Conservation (phyloP, 2,888 invertebrate species). For the Cerastis leucographa region DNA sequence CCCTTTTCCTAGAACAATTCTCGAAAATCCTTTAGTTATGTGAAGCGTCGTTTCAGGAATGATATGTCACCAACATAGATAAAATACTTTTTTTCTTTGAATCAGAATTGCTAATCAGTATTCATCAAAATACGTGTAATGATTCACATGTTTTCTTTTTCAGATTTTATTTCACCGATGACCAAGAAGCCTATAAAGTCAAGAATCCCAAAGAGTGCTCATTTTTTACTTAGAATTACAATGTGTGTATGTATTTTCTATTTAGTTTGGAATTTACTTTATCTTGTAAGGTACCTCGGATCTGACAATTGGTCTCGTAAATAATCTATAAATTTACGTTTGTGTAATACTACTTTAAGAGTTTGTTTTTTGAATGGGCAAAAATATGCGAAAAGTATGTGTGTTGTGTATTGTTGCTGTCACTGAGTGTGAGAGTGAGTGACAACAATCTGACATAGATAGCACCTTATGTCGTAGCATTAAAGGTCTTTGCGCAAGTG, state of each 20-base stretch:
- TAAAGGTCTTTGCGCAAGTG: not conserved
- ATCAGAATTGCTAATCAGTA: not conserved
- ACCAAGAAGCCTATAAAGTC: constrained; percentile 13
- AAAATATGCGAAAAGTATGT: not conserved
- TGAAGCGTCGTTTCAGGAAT: not conserved
- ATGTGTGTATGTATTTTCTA: not conserved
- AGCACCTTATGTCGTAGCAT: not conserved
- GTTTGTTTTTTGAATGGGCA: not conserved
- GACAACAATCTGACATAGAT: not conserved
- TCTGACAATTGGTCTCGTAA: constrained; percentile 20
- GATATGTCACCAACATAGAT: not conserved
- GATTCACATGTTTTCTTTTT: constrained; percentile 23
- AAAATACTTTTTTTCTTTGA: not conserved
- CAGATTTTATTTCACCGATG: constrained; percentile 53
- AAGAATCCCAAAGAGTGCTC: constrained; percentile 32
- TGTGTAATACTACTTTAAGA: not conserved
- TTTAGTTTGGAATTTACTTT: not conserved
- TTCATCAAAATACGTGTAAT: constrained; percentile 9
- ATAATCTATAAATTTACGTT: not conserved
- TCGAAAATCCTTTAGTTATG: too few relatives aligned
- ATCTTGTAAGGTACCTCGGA: not conserved
- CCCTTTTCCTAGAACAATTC: not conserved
- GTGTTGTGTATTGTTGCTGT: not conserved
- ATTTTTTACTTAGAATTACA: constrained; percentile 25
- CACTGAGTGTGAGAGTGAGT: too few relatives aligned